Base-by-base conservation (phyloP, 64 coral and sea anemone species). In the Exaiptasia diaphana region DNA sequence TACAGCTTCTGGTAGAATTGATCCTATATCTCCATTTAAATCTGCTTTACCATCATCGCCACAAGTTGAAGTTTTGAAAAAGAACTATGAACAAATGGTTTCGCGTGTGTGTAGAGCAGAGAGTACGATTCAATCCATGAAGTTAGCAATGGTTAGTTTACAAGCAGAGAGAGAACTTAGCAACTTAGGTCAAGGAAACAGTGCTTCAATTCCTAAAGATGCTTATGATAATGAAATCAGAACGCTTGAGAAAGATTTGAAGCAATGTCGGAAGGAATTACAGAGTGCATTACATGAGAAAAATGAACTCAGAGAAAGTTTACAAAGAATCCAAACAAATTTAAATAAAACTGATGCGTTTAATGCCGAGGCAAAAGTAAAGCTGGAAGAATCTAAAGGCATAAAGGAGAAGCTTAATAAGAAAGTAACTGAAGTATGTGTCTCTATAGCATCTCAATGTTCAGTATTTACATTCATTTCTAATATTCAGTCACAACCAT, bases 51-150 rank as follows among this genome's bases (percentile, higher is more conserved):
- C 74, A 15, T 58, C 50, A n/a, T 78, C 74, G 12, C 78, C 83
- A 38, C 77, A 97, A 74, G 58, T 87, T 5, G 93, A 97, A 42
- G 29, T 91, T 18, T 78, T 97, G 10, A 82, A 97, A 55, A 85
- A 86, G n/a, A 91, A 97, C 27, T 97, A 97, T 46, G 88, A 97
- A 35, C 77, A 74, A 83, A 86, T 97, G 88, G 93, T 97, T 14
- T 45, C 88, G 1, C 73, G 93, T 38, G 93, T 97, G 82, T 97
- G 93, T 57, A 83, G 93, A 3, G 77, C 88, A 28, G 93, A 97
- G 57, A 97, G 93, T 43, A 97, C 88, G 11, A 91, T 97, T 36
- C 93, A 97, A 34, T 97, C 93, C 11, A 74, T 97, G 59, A 97
- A 97, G 80, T 83, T 97, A 24, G 93, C 93, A 5, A 83, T 87